These are phyloP conservation scores for Osmerus eperlanus DNA, from an alignment of 2,113 vertebrate genomes.

Conservation along the genomic window DNA sequence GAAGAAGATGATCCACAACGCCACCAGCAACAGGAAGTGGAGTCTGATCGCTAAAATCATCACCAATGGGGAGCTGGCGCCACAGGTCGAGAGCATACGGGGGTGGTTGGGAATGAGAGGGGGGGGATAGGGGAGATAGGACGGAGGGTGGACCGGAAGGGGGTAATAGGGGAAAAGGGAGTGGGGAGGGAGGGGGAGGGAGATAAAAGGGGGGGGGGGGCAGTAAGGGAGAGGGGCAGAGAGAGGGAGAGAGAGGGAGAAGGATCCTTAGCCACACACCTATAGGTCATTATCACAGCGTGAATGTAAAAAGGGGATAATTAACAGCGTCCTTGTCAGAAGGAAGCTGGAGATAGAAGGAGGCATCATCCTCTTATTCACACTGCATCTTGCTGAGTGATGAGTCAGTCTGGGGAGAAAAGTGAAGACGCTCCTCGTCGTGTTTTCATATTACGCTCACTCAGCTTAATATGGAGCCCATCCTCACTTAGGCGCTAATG, in stretches of 20 bases:
- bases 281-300: conserved; percentile 37
- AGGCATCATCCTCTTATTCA: conserved; percentile 32
- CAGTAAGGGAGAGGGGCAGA: neutral
- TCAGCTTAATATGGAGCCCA: neutral
- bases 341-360: conserved; percentile 15
- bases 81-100: conserved; percentile 79
- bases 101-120: neutral
- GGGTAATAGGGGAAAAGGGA: neutral
- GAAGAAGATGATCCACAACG: conserved; percentile 95
- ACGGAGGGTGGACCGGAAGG: neutral
- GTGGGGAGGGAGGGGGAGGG: neutral
- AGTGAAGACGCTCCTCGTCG: conserved; percentile 5
- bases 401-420: conserved; percentile 22
- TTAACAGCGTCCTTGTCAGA: conserved; percentile 40
- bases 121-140: neutral
- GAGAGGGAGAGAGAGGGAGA: neutral
- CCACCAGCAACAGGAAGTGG: conserved; percentile 98
- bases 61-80: conserved; percentile 95
- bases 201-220: neutral
- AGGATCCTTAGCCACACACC: conserved; percentile 27
- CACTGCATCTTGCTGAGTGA: conserved; percentile 27
- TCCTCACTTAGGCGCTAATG: neutral
- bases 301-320: conserved; percentile 39
- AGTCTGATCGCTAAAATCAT: conserved; percentile 98
- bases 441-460: conserved; percentile 15